A percentile compares a stretch with the other conserved stretches of the same genome.
phyloP scores from a whole-genome alignment of 1,140 invertebrate genomes.

The Macrobrachium nipponense region DNA sequence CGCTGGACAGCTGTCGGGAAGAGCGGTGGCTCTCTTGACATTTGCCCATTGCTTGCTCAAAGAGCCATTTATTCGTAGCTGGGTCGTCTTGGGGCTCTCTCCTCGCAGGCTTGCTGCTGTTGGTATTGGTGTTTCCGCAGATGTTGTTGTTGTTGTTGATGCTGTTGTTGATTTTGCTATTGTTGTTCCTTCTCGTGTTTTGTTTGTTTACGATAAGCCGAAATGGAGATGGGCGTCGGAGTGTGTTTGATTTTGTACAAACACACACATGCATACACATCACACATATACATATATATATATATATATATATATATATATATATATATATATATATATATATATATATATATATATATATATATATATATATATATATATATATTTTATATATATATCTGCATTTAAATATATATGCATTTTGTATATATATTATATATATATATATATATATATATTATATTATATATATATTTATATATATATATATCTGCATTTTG shows the following conservation, averaged over 20 bases:
- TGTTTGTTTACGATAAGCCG: background rate
- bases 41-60: too few relatives aligned
- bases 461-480: slow-evolving; percentile 18
- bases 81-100: too few relatives aligned
- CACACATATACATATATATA: background rate
- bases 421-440: slow-evolving; percentile 16
- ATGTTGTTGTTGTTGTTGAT: too few relatives aligned
- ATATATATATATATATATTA: slow-evolving; percentile 18
- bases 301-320: slow-evolving; percentile 24
- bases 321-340: slow-evolving; percentile 19
- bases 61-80: too few relatives aligned
- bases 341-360: slow-evolving; percentile 14
- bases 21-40: too few relatives aligned
- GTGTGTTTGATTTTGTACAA: background rate
- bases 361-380: slow-evolving; percentile 6
- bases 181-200: background rate
- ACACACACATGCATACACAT: background rate
- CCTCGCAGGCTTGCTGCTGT: too few relatives aligned
- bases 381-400: slow-evolving; percentile 17
- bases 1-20: too few relatives aligned
- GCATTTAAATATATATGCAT: background rate
- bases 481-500: slow-evolving; percentile 11
- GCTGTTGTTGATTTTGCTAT: too few relatives aligned
- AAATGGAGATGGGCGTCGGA: background rate
- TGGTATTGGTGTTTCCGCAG: too few relatives aligned